These are phyloP conservation scores for Pyrocoelia pectoralis DNA, from an alignment of 2,888 invertebrate species.

Conservation along the genomic window DNA sequence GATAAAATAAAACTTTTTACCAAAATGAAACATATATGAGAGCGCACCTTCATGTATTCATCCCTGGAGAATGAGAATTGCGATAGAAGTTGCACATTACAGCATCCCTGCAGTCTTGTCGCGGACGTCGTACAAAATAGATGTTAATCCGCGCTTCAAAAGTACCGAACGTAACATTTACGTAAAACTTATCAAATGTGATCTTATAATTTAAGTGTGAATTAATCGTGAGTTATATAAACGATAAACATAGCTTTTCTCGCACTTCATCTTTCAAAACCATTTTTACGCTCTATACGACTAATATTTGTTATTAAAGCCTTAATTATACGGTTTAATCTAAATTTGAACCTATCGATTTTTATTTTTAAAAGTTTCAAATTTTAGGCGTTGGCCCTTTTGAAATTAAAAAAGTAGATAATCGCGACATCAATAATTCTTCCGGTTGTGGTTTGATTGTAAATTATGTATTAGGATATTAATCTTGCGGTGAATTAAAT, in stretches of 20 bases:
- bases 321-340: too few relatives aligned
- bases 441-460: background rate
- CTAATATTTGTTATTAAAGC: background rate
- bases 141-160: slow-evolving; percentile 20
- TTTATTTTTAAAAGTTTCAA: background rate
- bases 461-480: too few relatives aligned
- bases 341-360: background rate
- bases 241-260: background rate
- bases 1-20: slow-evolving; percentile 7
- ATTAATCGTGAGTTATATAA: background rate
- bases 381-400: background rate
- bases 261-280: background rate
- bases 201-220: background rate
- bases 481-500: too few relatives aligned
- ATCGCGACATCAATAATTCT: background rate
- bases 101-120: slow-evolving; percentile 57
- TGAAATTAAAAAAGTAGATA: background rate
- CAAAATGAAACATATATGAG: slow-evolving; percentile 33
- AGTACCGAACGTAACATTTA: slow-evolving; percentile 1
- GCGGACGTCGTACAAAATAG: slow-evolving; percentile 45
- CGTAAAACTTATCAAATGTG: background rate
- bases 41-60: slow-evolving; percentile 40
- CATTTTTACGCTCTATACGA: background rate
- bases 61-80: slow-evolving; percentile 39
- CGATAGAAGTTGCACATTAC: slow-evolving; percentile 43